Base-by-base conservation (phyloP, 2,888 invertebrate species). In the Rotaria sp. region DNA sequence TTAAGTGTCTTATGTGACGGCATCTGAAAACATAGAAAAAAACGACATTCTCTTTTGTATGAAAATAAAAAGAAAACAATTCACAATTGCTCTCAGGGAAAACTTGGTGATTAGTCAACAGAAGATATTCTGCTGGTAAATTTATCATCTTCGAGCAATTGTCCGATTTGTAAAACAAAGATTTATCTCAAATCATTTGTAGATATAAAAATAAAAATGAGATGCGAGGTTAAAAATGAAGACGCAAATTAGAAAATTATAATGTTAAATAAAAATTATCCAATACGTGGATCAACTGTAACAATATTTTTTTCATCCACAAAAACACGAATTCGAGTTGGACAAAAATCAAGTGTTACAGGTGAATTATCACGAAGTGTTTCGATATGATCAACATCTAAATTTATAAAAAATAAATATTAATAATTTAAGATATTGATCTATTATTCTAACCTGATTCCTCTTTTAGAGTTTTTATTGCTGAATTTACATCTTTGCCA, bases 1-100 rank as follows among this genome's bases (percentile, higher is more conserved):
- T 85, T 85, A 48, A 87, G 85, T 26, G 87, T 87, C 45, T 87
- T 87, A 35, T 87, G 84, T 38, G 87, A 59, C 67, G 84, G 35
- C 87, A 80, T 80, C 80, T 45, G 24, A 80, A 80, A 45, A n/a
- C n/a, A n/a, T n/a, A n/a, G n/a, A 80, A 45, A 11, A 45, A 15
- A 13, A 18, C 13, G 18, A 45, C 5, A 11, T 45, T 45, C 45
- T 8, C 8, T 45, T 45, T 4, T 50, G 18, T 15, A 50, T 10
- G 15, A 18, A 18, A 13, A 15, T 50, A 18, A 1, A 18, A 18
- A 2, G 10, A 13, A 50, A 50, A 50, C 18, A 50, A 50, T 13
- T 50, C 15, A 45, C 18, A 50, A 45, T 8, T 38, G 45, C 75
- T 80, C 75, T 80, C 75, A 80, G 45, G 41, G 75, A 80, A 80